phyloP scores from a whole-genome alignment of 2,888 invertebrate species.

The Neoitamus cyanurus region DNA sequence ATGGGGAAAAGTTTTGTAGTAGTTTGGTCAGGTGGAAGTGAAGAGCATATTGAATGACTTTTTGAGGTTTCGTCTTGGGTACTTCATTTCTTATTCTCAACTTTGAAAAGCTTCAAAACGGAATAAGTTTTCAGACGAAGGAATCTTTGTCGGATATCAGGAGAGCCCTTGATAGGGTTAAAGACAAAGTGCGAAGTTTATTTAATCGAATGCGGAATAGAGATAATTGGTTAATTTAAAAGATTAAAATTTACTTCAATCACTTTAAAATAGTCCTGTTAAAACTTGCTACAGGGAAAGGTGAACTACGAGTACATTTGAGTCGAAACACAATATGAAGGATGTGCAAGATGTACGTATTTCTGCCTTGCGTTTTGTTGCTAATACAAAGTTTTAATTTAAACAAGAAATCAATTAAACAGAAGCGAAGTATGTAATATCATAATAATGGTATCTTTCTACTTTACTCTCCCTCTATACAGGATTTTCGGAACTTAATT shows the following conservation, averaged over 20 bases:
- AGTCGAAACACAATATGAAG: background rate
- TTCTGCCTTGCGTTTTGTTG: too few relatives aligned
- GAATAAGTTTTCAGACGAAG: constrained; percentile 6
- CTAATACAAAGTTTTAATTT: too few relatives aligned
- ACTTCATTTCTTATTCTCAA: constrained; percentile 34
- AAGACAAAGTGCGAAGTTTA: constrained; percentile 9
- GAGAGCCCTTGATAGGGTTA: background rate
- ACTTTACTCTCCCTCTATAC: too few relatives aligned
- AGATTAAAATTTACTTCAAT: background rate
- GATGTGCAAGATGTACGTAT: too few relatives aligned
- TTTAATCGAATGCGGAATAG: constrained; percentile 7
- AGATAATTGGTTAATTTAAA: constrained; percentile 8
- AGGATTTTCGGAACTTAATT: too few relatives aligned
- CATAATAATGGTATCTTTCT: too few relatives aligned
- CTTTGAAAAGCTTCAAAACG: constrained; percentile 35
- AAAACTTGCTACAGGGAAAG: background rate
- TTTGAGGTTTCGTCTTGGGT: constrained; percentile 37
- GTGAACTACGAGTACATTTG: background rate
- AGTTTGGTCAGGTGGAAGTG: constrained; percentile 41
- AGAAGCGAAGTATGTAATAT: too few relatives aligned
- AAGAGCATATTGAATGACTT: constrained; percentile 35
- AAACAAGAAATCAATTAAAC: too few relatives aligned
- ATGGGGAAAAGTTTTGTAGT: constrained; percentile 28
- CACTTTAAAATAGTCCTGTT: background rate
- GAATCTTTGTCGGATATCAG: background rate